phyloP scores from a whole-genome alignment of 2,888 invertebrate species.

The Heteromyza rotundicornis region DNA sequence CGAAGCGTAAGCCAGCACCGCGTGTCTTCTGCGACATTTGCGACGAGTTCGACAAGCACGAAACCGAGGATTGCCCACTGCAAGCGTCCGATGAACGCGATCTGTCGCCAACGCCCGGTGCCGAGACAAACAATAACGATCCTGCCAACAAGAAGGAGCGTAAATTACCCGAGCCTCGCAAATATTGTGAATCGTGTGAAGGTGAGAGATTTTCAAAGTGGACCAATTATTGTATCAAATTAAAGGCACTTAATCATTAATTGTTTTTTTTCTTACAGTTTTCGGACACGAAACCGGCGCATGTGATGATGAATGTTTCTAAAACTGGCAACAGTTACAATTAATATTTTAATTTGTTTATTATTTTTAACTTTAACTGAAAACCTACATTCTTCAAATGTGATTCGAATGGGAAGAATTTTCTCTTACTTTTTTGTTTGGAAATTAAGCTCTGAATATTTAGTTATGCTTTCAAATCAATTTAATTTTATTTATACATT shows the following conservation, averaged over 20 bases:
- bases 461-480: too few species aligned
- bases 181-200: constrained; percentile 94
- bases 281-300: constrained; percentile 88
- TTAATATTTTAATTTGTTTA: not conserved
- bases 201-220: constrained; percentile 63
- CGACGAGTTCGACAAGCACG: constrained; percentile 94
- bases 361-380: not conserved
- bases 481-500: too few species aligned
- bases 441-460: too few species aligned
- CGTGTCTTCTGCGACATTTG: constrained; percentile 97
- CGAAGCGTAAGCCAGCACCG: constrained; percentile 68
- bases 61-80: constrained; percentile 95
- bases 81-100: constrained; percentile 73
- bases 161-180: constrained; percentile 66
- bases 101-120: constrained; percentile 39
- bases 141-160: constrained; percentile 47
- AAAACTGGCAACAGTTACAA: constrained; percentile 42
- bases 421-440: too few species aligned
- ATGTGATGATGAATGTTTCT: constrained; percentile 87
- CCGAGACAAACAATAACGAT: constrained; percentile 44
- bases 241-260: constrained; percentile 8
- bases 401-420: constrained; percentile 10
- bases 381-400: constrained; percentile 3
- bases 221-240: not conserved
- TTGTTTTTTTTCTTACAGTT: constrained; percentile 66